A percentile compares a stretch with the other conserved stretches of the same genome.
phyloP scores from a whole-genome alignment of 2,113 vertebrate species.

The Alexandromys fortis region DNA sequence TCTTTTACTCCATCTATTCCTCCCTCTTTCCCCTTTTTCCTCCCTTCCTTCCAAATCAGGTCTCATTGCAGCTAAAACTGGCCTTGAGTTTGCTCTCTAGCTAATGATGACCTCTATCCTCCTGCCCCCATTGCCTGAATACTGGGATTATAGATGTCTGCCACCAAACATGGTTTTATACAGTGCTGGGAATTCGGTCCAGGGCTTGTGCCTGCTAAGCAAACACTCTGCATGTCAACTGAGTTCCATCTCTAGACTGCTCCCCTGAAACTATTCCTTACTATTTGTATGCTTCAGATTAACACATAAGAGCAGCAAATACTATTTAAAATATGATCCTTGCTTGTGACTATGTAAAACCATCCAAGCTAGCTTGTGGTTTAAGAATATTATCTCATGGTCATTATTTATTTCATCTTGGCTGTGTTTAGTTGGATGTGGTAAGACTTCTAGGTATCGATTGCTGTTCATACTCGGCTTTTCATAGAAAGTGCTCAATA shows the following conservation, averaged over 20 bases:
- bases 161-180: too few species aligned
- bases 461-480: not conserved
- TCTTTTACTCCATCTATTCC: too few species aligned
- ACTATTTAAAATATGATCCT: not conserved
- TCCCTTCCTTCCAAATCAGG: not conserved
- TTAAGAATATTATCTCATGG: not conserved
- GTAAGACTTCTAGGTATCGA: not conserved
- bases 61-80: not conserved
- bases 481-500: not conserved
- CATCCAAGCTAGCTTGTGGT: not conserved
- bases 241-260: not conserved
- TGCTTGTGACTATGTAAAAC: not conserved
- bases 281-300: not conserved
- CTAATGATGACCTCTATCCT: not conserved
- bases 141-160: not conserved
- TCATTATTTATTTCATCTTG: not conserved
- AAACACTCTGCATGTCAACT: not conserved
- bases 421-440: not conserved
- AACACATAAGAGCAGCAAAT: not conserved
- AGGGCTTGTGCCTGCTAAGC: not conserved
- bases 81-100: not conserved
- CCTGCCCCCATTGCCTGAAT: too few species aligned
- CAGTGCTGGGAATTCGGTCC: not conserved
- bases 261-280: not conserved
- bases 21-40: not conserved